phyloP scores from a whole-genome alignment of 2,113 vertebrate species.

The Mesoclemmys tuberculata region DNA sequence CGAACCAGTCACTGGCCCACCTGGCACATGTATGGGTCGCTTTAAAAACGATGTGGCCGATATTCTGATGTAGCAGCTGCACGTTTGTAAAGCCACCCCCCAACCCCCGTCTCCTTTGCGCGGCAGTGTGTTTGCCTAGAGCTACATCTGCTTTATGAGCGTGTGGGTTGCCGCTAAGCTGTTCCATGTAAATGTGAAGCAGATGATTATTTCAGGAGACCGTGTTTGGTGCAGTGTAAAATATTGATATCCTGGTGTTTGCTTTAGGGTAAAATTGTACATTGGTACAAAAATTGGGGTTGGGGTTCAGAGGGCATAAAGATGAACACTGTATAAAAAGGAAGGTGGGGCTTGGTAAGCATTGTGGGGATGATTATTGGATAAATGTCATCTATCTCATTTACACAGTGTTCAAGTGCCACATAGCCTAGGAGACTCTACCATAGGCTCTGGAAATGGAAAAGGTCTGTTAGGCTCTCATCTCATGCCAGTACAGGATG shows the following conservation, averaged over 20 bases:
- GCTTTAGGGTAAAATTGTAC: no score
- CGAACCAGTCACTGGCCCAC: not conserved
- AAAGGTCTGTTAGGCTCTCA: not conserved
- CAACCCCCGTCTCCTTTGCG: not conserved
- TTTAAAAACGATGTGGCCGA: not conserved
- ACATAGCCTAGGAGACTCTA: not conserved
- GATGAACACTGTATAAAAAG: not conserved
- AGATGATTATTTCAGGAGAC: not conserved
- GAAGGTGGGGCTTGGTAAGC: not conserved
- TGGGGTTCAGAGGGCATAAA: not conserved
- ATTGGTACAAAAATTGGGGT: not conserved
- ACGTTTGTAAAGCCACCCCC: not conserved
- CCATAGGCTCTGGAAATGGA: not conserved
- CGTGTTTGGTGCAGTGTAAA: accelerated
- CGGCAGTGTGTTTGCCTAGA: no score
- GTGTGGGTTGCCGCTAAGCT: not conserved
- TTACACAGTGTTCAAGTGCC: not conserved
- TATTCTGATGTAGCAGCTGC: not conserved
- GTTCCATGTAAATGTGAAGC: not conserved
- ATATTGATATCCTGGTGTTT: no score
- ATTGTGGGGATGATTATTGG: not conserved
- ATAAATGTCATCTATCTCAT: not conserved
- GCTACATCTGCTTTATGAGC: no score
- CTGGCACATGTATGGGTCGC: not conserved
- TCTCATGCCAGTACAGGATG: not conserved